Percentiles rank a stretch among this genome's conserved stretches.
These are phyloP conservation scores for Cololabis saira DNA, from an alignment of 2,113 vertebrate species.

Conservation along the genomic window DNA sequence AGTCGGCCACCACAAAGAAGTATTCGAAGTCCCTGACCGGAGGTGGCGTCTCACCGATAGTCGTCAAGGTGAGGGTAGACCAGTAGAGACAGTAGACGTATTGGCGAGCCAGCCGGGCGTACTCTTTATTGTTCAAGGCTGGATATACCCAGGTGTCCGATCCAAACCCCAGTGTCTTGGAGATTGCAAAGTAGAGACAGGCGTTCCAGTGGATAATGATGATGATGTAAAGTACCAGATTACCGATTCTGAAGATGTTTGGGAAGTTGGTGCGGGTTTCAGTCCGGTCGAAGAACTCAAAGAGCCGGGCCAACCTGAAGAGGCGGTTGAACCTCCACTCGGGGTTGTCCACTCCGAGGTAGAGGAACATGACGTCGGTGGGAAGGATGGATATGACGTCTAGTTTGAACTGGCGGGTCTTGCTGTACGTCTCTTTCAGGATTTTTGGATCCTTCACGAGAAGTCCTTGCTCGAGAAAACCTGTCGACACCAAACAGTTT, in stretches of 20 bases:
- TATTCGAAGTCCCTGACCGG: slow-evolving; percentile 72
- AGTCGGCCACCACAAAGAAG: slow-evolving; percentile 72
- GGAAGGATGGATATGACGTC: slow-evolving; percentile 89
- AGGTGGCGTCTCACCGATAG: slow-evolving; percentile 73
- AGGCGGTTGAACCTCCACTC: slow-evolving; percentile 93
- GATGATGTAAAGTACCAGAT: slow-evolving; percentile 91
- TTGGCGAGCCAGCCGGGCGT: slow-evolving; percentile 75
- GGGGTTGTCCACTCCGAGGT: slow-evolving; percentile 86
- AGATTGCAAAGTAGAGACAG: slow-evolving; percentile 91
- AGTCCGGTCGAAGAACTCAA: slow-evolving; percentile 93
- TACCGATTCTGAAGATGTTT: slow-evolving; percentile 90
- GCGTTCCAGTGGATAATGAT: slow-evolving; percentile 95
- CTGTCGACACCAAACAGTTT: slow-evolving; percentile 66
- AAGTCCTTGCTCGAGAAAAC: slow-evolving; percentile 97
- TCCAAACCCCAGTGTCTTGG: slow-evolving; percentile 89
- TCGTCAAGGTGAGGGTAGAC: slow-evolving; percentile 76
- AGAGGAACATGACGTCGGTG: slow-evolving; percentile 87
- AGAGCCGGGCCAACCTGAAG: slow-evolving; percentile 84
- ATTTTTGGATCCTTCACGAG: slow-evolving; percentile 86
- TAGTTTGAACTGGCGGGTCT: slow-evolving; percentile 86
- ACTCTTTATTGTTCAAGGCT: slow-evolving; percentile 71
- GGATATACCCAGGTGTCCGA: slow-evolving; percentile 93
- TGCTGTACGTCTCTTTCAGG: slow-evolving; percentile 85
- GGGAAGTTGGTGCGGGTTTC: slow-evolving; percentile 93
- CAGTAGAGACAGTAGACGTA: slow-evolving; percentile 77